Evolutionary conservation across 2,113 vertebrate genomes (phyloP).

Genomic region (Phrynosoma blainvillii): DNA sequence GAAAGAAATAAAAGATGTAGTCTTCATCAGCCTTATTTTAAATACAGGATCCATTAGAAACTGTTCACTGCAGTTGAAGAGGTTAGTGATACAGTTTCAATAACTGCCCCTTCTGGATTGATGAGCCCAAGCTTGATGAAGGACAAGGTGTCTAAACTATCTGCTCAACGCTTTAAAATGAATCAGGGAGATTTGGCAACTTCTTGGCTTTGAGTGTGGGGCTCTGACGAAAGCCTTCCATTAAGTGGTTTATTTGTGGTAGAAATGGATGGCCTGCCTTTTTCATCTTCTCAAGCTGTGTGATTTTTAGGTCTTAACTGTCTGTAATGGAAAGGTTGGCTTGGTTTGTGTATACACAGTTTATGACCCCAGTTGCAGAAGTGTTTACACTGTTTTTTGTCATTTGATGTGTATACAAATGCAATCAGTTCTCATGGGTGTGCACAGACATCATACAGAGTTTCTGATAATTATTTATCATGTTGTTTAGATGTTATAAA

Average conservation of each 20-base stretch:
- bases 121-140: constrained; percentile 66
- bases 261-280: constrained; percentile 45
- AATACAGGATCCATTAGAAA: neutral
- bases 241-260: neutral
- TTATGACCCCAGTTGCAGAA: constrained; percentile 25
- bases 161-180: constrained; percentile 63
- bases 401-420: constrained; percentile 43
- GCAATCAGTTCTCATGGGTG: neutral
- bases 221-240: constrained; percentile 45
- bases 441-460: neutral
- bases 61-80: constrained; percentile 21
- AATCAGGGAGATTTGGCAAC: constrained; percentile 64
- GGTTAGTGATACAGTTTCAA: constrained; percentile 24
- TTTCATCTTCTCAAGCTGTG: neutral
- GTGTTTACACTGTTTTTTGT: constrained; percentile 17
- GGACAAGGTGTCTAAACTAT: constrained; percentile 64
- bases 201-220: constrained; percentile 51
- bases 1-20: neutral
- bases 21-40: neutral
- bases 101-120: constrained; percentile 58
- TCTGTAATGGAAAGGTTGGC: constrained; percentile 20
- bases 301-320: constrained; percentile 35
- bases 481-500: neutral
- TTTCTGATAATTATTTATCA: neutral
- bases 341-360: constrained; percentile 14